Evolutionary conservation across 2,888 invertebrate genomes (phyloP).

Genomic region (Drosophila monieri): DNA sequence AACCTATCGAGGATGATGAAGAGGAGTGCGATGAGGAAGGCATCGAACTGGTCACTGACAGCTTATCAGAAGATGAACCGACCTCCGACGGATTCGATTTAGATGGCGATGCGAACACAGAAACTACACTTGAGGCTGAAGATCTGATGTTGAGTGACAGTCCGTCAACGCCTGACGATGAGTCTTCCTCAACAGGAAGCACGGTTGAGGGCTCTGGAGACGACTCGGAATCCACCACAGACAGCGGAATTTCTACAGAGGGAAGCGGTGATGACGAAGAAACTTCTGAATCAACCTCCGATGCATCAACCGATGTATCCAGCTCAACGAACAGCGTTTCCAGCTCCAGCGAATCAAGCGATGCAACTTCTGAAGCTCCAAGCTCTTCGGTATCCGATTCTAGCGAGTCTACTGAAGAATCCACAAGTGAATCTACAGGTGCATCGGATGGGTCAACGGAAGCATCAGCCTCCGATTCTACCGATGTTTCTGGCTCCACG

Average conservation of each 20-base stretch:
- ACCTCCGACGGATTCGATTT: slow-evolving; percentile 75
- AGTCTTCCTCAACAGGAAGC: slow-evolving; percentile 67
- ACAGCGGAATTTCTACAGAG: slow-evolving; percentile 61
- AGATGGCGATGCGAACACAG: slow-evolving; percentile 71
- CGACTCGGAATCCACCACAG: slow-evolving; percentile 58
- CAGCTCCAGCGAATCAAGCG: slow-evolving; percentile 19
- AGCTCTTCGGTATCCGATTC: slow-evolving; percentile 28
- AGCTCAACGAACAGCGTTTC: slow-evolving; percentile 33
- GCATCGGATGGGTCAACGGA: slow-evolving; percentile 32
- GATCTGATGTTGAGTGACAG: slow-evolving; percentile 85
- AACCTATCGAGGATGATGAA: slow-evolving; percentile 84
- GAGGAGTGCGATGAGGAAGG: slow-evolving; percentile 78
- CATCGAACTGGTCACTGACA: slow-evolving; percentile 73
- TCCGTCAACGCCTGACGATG: slow-evolving; percentile 76
- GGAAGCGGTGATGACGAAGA: slow-evolving; percentile 77
- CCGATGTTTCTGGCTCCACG: slow-evolving; percentile 29
- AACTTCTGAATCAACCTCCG: slow-evolving; percentile 28
- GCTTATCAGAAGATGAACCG: slow-evolving; percentile 65
- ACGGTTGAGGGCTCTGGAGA: slow-evolving; percentile 76
- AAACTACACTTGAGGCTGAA: slow-evolving; percentile 83
- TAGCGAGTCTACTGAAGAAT: slow-evolving; percentile 29
- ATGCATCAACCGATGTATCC: slow-evolving; percentile 40
- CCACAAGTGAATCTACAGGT: slow-evolving; percentile 33
- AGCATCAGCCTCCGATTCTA: slow-evolving; percentile 11
- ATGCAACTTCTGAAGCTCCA: slow-evolving; percentile 21